Percentiles rank a stretch among this genome's conserved stretches.
Evolutionary conservation across 2,113 vertebrate genomes (phyloP).

Genomic region (Puma concolor): DNA sequence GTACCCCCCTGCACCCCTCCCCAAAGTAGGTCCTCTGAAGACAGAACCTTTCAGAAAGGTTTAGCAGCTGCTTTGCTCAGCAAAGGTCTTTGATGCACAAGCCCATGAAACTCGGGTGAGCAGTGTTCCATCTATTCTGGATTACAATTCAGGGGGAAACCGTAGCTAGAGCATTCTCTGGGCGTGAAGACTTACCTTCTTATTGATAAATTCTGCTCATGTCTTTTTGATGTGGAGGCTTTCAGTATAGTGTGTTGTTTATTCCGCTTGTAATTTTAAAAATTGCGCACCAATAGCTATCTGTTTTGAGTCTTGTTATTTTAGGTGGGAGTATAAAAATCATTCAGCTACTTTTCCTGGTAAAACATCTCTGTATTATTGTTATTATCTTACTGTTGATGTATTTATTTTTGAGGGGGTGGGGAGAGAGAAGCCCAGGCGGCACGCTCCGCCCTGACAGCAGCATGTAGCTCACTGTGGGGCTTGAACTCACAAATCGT

Average conservation of each 20-base stretch:
- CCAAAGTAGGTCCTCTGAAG: not conserved
- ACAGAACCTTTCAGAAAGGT: not conserved
- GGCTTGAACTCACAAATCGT: too few species aligned
- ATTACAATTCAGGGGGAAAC: not conserved
- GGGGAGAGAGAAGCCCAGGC: not conserved
- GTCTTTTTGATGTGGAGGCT: not conserved
- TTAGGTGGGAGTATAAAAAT: not conserved
- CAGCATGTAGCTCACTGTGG: too few species aligned
- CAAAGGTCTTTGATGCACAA: not conserved
- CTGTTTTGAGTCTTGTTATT: not conserved
- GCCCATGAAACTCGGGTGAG: not conserved
- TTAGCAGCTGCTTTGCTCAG: not conserved
- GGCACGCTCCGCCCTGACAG: not conserved
- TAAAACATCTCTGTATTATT: not conserved
- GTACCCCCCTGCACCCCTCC: too few species aligned
- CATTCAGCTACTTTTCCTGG: not conserved
- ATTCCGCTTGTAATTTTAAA: not conserved
- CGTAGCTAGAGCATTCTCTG: not conserved
- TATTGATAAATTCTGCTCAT: not conserved
- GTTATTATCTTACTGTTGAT: not conserved
- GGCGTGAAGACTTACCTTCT: not conserved
- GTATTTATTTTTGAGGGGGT: not conserved
- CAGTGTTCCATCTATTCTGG: not conserved
- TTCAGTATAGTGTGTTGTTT: not conserved
- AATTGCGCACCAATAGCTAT: not conserved